A percentile compares a stretch with the other conserved stretches of the same genome.
phyloP scores from a whole-genome alignment of 1,140 invertebrate genomes.

The Caenorhabditis briggsae region DNA sequence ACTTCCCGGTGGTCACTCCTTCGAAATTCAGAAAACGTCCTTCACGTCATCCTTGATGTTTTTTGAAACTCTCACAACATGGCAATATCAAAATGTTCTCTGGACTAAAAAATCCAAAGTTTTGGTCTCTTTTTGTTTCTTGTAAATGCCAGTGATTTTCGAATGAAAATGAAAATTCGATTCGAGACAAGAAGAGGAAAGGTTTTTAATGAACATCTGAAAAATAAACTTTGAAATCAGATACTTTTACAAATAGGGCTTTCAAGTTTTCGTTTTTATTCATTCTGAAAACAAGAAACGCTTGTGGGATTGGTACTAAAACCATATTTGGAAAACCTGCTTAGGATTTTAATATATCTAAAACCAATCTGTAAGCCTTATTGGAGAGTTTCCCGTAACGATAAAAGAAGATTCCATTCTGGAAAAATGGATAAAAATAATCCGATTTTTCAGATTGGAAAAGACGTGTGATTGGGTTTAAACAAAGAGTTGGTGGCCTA shows the following conservation, averaged over 20 bases:
- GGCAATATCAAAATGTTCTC: background rate
- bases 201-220: background rate
- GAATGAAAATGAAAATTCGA: background rate
- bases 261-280: background rate
- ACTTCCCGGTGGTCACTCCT: conserved; percentile 20
- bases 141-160: background rate
- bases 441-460: no score
- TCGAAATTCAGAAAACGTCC: background rate
- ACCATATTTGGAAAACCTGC: no score
- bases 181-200: background rate
- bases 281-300: background rate
- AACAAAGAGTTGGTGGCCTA: no score
- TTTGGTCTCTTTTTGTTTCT: background rate
- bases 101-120: background rate
- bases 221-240: background rate
- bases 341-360: no score
- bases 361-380: no score
- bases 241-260: background rate
- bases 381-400: no score
- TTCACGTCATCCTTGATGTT: conserved; percentile 18
- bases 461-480: no score
- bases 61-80: conserved; percentile 15
- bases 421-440: no score
- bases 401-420: no score
- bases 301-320: background rate